Percentiles rank a stretch among this genome's conserved stretches.
phyloP scores from a whole-genome alignment of 2,113 vertebrate species.

The Saguinus imperator region DNA sequence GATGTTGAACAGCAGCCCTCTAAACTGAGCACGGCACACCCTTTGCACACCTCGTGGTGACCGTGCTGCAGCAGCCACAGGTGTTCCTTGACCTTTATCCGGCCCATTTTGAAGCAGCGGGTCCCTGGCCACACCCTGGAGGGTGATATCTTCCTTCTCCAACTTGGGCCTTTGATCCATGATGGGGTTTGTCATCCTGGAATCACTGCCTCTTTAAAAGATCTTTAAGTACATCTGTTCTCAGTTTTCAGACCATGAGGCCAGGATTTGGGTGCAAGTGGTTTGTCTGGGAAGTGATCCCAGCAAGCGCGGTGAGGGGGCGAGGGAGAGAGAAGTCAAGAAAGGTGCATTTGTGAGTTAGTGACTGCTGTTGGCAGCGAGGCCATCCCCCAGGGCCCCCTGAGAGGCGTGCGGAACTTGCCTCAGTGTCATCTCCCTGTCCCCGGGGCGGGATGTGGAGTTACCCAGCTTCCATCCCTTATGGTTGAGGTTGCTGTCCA shows the following conservation, averaged over 20 bases:
- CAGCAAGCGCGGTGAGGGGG: background rate
- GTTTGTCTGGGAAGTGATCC: slow-evolving; percentile 71
- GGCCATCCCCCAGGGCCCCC: background rate
- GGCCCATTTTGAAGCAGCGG: background rate
- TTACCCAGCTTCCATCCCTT: background rate
- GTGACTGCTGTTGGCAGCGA: background rate
- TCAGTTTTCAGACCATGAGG: slow-evolving; percentile 59
- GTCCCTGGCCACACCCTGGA: background rate
- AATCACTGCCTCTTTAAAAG: slow-evolving; percentile 44
- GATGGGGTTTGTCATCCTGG: slow-evolving; percentile 10
- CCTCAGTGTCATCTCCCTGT: background rate
- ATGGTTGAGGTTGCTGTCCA: background rate
- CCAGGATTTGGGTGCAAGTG: slow-evolving; percentile 67
- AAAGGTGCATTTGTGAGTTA: background rate
- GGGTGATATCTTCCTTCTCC: background rate
- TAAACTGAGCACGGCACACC: background rate
- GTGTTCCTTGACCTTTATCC: background rate
- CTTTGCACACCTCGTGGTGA: background rate
- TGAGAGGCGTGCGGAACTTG: background rate
- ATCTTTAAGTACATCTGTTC: slow-evolving; percentile 60
- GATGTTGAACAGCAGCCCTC: slow-evolving; percentile 17
- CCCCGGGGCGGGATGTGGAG: accelerated
- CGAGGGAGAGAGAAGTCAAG: background rate
- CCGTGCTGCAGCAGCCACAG: accelerated
- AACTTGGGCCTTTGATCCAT: background rate